These are phyloP conservation scores for Podocnemis expansa DNA, from an alignment of 2,113 vertebrate genomes.

Conservation along the genomic window DNA sequence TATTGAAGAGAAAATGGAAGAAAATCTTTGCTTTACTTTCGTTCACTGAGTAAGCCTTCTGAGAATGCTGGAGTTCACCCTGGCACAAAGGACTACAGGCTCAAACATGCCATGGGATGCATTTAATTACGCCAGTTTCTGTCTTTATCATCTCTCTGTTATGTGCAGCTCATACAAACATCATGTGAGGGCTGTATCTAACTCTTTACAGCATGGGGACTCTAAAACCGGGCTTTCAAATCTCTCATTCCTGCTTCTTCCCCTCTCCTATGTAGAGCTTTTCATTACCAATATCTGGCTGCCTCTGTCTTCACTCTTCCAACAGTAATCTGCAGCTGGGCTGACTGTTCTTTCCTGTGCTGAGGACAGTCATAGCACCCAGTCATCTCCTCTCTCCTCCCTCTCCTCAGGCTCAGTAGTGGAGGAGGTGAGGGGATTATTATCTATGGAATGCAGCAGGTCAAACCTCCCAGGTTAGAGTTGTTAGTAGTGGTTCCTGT, in stretches of 20 bases:
- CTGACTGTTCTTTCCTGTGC: background rate
- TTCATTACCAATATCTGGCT: background rate
- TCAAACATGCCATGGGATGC: background rate
- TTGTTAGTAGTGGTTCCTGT: constrained; percentile 46
- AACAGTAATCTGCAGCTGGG: background rate
- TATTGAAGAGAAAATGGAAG: background rate
- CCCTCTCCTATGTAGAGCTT: too few species aligned
- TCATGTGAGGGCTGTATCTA: background rate
- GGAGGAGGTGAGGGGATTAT: constrained; percentile 45
- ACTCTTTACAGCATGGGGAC: background rate
- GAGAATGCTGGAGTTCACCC: background rate
- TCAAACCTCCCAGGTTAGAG: constrained; percentile 38
- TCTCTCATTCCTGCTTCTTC: too few species aligned
- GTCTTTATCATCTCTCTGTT: background rate
- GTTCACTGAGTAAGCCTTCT: background rate
- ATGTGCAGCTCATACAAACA: background rate
- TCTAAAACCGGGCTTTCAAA: too few species aligned
- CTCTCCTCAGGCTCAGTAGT: constrained; percentile 60
- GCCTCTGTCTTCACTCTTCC: background rate
- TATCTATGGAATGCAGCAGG: constrained; percentile 34
- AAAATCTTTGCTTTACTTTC: fast-evolving
- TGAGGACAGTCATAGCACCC: background rate
- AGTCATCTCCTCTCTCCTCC: constrained; percentile 44
- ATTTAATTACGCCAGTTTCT: background rate
- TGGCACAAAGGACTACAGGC: background rate